Evolutionary conservation across 2,797 vertebrate genomes (phyloP), one percentile per base, ranked within the genome.

Genomic region (Rhinoraja longicauda): DNA sequence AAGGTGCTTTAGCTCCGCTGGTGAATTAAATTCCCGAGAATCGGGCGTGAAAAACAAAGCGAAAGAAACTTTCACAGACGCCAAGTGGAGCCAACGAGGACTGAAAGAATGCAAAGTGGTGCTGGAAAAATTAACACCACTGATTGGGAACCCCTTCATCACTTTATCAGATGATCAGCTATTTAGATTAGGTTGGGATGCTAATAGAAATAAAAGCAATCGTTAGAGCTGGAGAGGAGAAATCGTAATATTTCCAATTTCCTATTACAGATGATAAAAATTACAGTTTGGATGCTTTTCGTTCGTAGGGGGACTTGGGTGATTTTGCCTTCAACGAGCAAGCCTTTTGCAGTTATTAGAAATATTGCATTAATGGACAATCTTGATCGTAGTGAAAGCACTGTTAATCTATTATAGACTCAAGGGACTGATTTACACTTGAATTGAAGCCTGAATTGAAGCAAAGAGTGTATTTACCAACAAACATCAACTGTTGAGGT

Each of bases 71-170:
- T 57, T 92, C 9, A 9, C 36, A 1, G 90, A 53, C 39, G 45
- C 21, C 45, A 21, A 53, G 17, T 92, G 67, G 67, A 91, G 45
- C 3, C 10, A 39, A 26, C 17, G 24, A 1, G 32, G 90, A 15
- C 64, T 73, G 24, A 73, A n/a, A 53, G 90, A 92, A 15, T 92
- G 90, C 10, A 53, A 21, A 29, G 90, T 92, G 39, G 90, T 92
- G 10, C 24, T 92, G 7, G 72, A 75, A 24, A 92, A 45, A 53
- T 73, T 92, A 12, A 1, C 24, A 26, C 90, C 70, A 29, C 5
- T 92, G 24, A 24, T 13, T 45, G 67, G 64, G 53, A 45, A 92
- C 32, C 70, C 39, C 45, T 92, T 92, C 6, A 10, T 21, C 36
- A 67, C 5, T 24, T 21, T 90, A 12, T 70, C 70, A 29, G 36